Evolutionary conservation across 2,888 invertebrate genomes (phyloP).

Genomic region (Hedya salicella): DNA sequence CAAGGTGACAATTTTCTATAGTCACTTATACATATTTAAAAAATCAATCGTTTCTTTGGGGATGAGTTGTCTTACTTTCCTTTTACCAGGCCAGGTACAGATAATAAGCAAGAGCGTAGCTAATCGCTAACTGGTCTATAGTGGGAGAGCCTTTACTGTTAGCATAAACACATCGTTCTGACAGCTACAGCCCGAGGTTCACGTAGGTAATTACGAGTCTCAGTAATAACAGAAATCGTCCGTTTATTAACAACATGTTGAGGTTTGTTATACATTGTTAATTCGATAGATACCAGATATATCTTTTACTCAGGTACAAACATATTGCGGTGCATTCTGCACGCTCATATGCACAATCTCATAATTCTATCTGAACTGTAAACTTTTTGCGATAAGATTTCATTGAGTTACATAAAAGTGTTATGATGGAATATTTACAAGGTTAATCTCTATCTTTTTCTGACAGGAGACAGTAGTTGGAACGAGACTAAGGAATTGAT

Average conservation of each 20-base stretch:
- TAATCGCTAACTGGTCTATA: conserved; percentile 6
- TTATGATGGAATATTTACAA: conserved; percentile 14
- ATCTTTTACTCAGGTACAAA: conserved; percentile 10
- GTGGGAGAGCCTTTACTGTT: conserved; percentile 17
- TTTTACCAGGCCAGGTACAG: neutral
- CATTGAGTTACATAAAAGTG: conserved; percentile 8
- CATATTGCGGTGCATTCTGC: neutral
- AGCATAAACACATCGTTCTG: conserved; percentile 15
- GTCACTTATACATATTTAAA: neutral
- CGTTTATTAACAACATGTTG: conserved; percentile 14
- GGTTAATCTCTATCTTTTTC: neutral
- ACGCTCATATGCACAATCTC: neutral
- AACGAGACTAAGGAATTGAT: too few relatives aligned
- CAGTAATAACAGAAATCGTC: conserved; percentile 13
- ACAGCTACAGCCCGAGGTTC: conserved; percentile 2
- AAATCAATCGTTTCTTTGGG: conserved; percentile 17
- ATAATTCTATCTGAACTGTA: neutral
- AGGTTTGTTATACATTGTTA: conserved; percentile 23
- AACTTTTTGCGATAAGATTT: conserved; percentile 4
- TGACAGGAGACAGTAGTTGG: too few relatives aligned
- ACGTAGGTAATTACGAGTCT: conserved; percentile 15
- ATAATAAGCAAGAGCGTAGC: conserved; percentile 27
- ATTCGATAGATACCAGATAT: conserved; percentile 17
- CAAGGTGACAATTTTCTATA: too few relatives aligned
- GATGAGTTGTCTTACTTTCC: conserved; percentile 20